A percentile compares a stretch with the other conserved stretches of the same genome.
Conservation (phyloP, 2,113 vertebrate species). For the Jacana jacana region DNA sequence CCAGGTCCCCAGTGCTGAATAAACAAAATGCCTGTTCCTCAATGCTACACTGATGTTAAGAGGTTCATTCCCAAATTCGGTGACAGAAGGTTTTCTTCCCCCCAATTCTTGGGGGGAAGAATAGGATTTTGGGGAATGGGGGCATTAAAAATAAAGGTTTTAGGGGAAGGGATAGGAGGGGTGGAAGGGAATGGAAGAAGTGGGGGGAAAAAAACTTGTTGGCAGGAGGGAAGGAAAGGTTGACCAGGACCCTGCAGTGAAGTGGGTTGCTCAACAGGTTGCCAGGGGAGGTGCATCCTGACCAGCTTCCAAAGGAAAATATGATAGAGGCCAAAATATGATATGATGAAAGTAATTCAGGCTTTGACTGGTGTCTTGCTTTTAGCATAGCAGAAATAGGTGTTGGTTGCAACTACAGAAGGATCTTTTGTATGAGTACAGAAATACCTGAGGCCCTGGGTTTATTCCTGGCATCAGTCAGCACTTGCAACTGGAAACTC, state of each 20-base stretch:
- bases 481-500: not conserved
- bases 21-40: too few species aligned
- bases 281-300: not conserved
- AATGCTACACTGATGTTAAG: too few species aligned
- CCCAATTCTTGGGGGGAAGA: too few species aligned
- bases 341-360: not conserved
- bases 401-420: not conserved
- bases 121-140: too few species aligned
- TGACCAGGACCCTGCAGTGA: not conserved
- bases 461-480: not conserved
- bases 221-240: not conserved
- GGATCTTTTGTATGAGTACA: rapidly evolving
- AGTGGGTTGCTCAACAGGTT: not conserved
- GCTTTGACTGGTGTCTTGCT: not conserved
- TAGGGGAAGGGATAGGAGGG: too few species aligned
- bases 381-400: not conserved
- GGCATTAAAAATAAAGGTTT: too few species aligned
- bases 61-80: too few species aligned
- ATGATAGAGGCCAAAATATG: not conserved
- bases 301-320: not conserved
- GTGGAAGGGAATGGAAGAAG: too few species aligned
- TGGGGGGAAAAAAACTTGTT: too few species aligned
- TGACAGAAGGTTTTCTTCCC: too few species aligned
- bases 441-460: not conserved
- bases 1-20: too few species aligned